Percentiles rank a stretch among this genome's conserved stretches.
These are phyloP conservation scores for Baronia brevicornis DNA, from an alignment of 2,888 invertebrate genomes.

Conservation along the genomic window DNA sequence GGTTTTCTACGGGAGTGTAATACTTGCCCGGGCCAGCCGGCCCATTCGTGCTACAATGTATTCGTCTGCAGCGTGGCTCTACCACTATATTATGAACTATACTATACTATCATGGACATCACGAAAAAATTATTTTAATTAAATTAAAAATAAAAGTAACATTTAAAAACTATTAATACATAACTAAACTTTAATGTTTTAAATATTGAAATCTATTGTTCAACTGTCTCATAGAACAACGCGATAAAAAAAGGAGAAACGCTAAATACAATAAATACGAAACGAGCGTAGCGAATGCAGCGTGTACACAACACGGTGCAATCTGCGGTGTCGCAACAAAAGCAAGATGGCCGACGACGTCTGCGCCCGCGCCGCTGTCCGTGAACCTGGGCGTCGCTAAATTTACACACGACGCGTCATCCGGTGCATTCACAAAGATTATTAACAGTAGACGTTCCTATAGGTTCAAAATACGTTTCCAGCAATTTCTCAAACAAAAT, in stretches of 20 bases:
- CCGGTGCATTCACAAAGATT: slow-evolving; percentile 40
- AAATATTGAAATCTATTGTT: too few species aligned
- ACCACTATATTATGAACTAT: too few species aligned
- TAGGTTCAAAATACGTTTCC: background rate
- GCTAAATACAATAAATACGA: slow-evolving; percentile 3
- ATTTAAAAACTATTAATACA: too few species aligned
- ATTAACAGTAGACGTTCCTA: slow-evolving; percentile 14
- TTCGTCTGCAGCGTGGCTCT: too few species aligned
- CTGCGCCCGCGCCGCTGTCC: slow-evolving; percentile 48
- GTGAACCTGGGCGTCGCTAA: slow-evolving; percentile 66
- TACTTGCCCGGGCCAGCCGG: too few species aligned
- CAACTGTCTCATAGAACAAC: too few species aligned
- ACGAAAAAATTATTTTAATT: too few species aligned
- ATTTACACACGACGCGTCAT: slow-evolving; percentile 64
- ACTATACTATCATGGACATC: too few species aligned
- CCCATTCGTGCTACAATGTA: too few species aligned
- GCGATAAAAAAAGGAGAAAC: slow-evolving; percentile 2
- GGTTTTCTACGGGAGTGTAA: too few species aligned
- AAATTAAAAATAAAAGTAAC: too few species aligned
- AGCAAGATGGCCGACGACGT: slow-evolving; percentile 41
- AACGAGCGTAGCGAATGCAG: slow-evolving; percentile 3
- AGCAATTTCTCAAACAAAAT: slow-evolving; percentile 6
- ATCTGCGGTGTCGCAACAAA: slow-evolving; percentile 37
- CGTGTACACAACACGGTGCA: slow-evolving; percentile 2
- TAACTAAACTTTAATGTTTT: too few species aligned